Evolutionary conservation across 1,140 invertebrate species (phyloP), one percentile per base, ranked within the genome.

Genomic region (Heliothis virescens): DNA sequence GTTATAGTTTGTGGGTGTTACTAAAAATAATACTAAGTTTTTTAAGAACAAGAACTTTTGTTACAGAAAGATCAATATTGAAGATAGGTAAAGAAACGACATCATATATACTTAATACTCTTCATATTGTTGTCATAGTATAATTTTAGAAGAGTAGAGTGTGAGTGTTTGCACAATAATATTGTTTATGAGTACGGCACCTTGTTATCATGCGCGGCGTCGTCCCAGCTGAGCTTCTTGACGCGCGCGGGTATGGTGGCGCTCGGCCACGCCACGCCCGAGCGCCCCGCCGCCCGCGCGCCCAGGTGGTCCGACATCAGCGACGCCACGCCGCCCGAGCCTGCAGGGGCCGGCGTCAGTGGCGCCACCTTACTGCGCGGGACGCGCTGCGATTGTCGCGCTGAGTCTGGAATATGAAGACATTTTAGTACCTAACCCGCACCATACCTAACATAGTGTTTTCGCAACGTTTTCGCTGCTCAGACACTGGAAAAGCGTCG

Each of bases 201-300:
- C 79, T 57, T 72, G 73, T 84, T 69, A 12, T 73, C 71, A 16
- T 21, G 74, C 53, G 95, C 93, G 29, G 96, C 95, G 85, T 96
- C 96, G 89, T 97, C 96, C 96, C 96, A 97, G 87, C 96, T 96
- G 77, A 97, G 95, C 82, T 96, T 96, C 91, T 97, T 97, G 78
- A 97, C 96, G 57, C 96, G 89, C 72, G 96, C 95, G 26, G 96
- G 96, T 53, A 97, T 96, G 72, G 96, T 96, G 79, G 94, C 94
- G 65, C 90, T 87, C 10, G 95, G 95, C 96, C 96, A 96, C 80
- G 94, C 94, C 79, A 94, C 94, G 63, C 90, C 94, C 21, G 92
- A 94, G 73, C 94, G 87, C 10, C 92, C 89, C 67, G 79, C 79
- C 79, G 86, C 82, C 57, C 87, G 75, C 80, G 74, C 59, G 29